Percentiles rank a stretch among this genome's conserved stretches.
Conservation (phyloP, 1,140 invertebrate species). For the Leptopilina boulardi region DNA sequence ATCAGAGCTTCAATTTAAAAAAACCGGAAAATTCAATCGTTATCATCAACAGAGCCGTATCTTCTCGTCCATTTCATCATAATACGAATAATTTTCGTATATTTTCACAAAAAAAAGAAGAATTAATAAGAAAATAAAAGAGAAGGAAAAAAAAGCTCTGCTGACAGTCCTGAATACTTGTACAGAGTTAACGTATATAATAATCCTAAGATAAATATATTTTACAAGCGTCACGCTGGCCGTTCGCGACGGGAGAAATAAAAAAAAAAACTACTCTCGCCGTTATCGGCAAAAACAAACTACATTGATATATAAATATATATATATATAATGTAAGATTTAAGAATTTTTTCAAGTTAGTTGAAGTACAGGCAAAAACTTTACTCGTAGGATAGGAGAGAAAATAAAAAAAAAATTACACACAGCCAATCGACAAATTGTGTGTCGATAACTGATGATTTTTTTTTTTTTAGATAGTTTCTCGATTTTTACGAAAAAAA, state of each 20-base stretch:
- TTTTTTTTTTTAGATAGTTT: slow-evolving; percentile 2
- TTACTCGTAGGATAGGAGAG: slow-evolving; percentile 44
- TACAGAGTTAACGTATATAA: slow-evolving; percentile 66
- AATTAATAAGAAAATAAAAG: slow-evolving; percentile 1
- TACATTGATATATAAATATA: slow-evolving; percentile 62
- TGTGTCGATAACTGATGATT: neutral
- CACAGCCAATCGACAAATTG: neutral
- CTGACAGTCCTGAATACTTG: slow-evolving; percentile 66
- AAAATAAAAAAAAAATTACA: neutral
- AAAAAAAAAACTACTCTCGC: slow-evolving; percentile 33
- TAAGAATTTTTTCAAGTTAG: slow-evolving; percentile 67
- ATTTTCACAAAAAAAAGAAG: neutral
- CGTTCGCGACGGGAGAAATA: slow-evolving; percentile 45
- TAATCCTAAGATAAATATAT: slow-evolving; percentile 65
- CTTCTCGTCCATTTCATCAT: neutral
- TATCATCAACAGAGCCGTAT: neutral
- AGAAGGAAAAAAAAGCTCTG: slow-evolving; percentile 62
- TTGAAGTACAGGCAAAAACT: slow-evolving; percentile 39
- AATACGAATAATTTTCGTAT: neutral
- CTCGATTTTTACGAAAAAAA: neutral
- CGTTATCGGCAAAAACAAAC: slow-evolving; percentile 47
- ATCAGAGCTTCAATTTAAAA: neutral
- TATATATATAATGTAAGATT: slow-evolving; percentile 58
- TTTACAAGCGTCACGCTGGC: slow-evolving; percentile 65
- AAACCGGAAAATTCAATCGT: neutral